Evolutionary conservation across 1,140 invertebrate genomes (phyloP).

Genomic region (Asbolus verrucosus): DNA sequence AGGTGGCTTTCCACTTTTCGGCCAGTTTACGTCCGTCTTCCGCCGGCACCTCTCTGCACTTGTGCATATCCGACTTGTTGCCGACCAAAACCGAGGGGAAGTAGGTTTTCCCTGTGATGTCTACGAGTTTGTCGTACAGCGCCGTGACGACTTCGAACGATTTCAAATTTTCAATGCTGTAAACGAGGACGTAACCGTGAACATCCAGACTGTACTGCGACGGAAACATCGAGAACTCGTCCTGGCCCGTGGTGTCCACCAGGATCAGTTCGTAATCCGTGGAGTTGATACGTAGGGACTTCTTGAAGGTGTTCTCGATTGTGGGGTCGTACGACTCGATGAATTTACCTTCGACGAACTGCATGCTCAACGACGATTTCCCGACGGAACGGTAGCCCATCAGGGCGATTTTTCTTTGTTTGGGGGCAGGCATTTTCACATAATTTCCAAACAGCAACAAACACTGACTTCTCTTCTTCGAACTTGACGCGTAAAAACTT

Average conservation of each 20-base stretch:
- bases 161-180: slow-evolving; percentile 93
- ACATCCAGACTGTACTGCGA: slow-evolving; percentile 97
- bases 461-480: no score
- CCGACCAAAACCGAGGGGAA: slow-evolving; percentile 95
- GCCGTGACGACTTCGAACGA: slow-evolving; percentile 96
- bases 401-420: slow-evolving; percentile 93
- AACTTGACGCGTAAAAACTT: background rate
- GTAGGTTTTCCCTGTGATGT: slow-evolving; percentile 95
- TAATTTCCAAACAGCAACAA: no score
- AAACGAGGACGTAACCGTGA: slow-evolving; percentile 96
- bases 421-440: slow-evolving; percentile 61
- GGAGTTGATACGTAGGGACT: slow-evolving; percentile 85
- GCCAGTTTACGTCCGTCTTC: slow-evolving; percentile 92
- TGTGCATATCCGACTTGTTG: slow-evolving; percentile 94
- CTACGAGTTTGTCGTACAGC: slow-evolving; percentile 94
- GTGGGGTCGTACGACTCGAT: slow-evolving; percentile 98
- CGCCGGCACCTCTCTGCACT: slow-evolving; percentile 87
- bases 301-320: slow-evolving; percentile 96
- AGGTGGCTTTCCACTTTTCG: slow-evolving; percentile 91
- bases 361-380: slow-evolving; percentile 96
- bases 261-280: slow-evolving; percentile 94
- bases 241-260: slow-evolving; percentile 95
- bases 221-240: slow-evolving; percentile 97
- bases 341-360: slow-evolving; percentile 97
- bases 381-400: slow-evolving; percentile 96